Base-by-base conservation (phyloP, 2,888 invertebrate genomes). In the Eucriotettix oculatus region DNA sequence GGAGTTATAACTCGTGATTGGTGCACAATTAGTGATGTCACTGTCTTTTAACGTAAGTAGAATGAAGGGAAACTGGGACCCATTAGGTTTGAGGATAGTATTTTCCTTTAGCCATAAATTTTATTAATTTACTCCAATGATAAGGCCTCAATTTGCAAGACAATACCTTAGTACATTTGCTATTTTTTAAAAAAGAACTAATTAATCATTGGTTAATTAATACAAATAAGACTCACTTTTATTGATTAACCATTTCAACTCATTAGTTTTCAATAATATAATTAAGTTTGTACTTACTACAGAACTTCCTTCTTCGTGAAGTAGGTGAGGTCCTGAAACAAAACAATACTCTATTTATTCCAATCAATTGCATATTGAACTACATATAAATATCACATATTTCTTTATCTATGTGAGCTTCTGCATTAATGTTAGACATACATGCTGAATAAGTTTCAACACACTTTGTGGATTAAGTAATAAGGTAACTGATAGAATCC, bases 261-360 rank as follows among this genome's bases (percentile, higher is more conserved):
- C 60, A n/a, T n/a, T n/a, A 59, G 60, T 44, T 60, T 52, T 16
- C 7, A 58, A 3, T 7, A 54, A 40, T 54, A 11, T 40, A 61
- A 52, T 29, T 16, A 43, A 60, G 16, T 40, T n/a, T 56, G 29
- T 29, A 84, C 87, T 86, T 77, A 92, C 92, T 86, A 85, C 63
- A 94, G 75, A 56, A 95, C 91, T 80, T 95, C 94, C 69, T 92
- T 91, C 70, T 90, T 90, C 1, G 90, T 90, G 72, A 95, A 94
- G 74, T 92, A 94, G 16, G 93, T 94, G 65, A 94, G 81, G 75
- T 94, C 94, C 90, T 92, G 75, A 80, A 78, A 63, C 65, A 66
- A 62, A 66, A 64, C 40, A 61, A 67, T 1, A 29, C 7, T 29
- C 29, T 29, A 2, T 5, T 29, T 5, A 29, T 29, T 29, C 2